These are phyloP conservation scores for Eilema sororculum DNA, from an alignment of 2,888 invertebrate species.

Conservation along the genomic window DNA sequence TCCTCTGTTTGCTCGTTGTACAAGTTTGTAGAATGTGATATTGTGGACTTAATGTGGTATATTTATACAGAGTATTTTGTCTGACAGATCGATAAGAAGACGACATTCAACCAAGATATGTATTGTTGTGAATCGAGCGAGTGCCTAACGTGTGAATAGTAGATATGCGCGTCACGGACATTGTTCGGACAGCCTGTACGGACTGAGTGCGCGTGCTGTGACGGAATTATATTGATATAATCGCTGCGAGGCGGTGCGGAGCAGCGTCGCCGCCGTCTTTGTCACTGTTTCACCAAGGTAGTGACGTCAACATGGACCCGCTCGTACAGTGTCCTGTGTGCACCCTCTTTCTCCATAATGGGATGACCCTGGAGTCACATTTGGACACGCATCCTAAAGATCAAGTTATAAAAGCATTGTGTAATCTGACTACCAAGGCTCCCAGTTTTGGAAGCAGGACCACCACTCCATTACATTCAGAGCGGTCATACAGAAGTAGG, in stretches of 20 bases:
- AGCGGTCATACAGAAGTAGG: conserved; percentile 77
- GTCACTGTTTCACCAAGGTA: conserved; percentile 32
- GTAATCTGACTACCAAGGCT: conserved; percentile 81
- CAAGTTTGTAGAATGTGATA: conserved; percentile 73
- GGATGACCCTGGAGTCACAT: conserved; percentile 93
- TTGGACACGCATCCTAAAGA: conserved; percentile 95
- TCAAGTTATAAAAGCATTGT: conserved; percentile 94
- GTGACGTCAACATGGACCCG: conserved; percentile 75
- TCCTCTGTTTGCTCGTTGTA: conserved; percentile 77
- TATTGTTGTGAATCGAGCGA: conserved; percentile 74
- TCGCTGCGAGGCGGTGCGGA: conserved; percentile 43
- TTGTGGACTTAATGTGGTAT: conserved; percentile 66
- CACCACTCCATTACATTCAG: conserved; percentile 75
- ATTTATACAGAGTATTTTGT: conserved; percentile 78
- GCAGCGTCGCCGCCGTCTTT: conserved; percentile 38
- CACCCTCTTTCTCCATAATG: conserved; percentile 93
- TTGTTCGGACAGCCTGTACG: conserved; percentile 68
- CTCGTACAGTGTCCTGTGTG: conserved; percentile 93
- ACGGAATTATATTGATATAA: conserved; percentile 58
- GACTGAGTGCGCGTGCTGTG: conserved; percentile 69
- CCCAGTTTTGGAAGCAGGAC: conserved; percentile 76
- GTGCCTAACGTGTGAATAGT: conserved; percentile 75
- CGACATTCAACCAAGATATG: conserved; percentile 76
- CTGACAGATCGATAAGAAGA: conserved; percentile 84
- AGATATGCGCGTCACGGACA: conserved; percentile 80